phyloP scores from a whole-genome alignment of 2,797 vertebrate species.

The Atherinosoma microstoma region DNA sequence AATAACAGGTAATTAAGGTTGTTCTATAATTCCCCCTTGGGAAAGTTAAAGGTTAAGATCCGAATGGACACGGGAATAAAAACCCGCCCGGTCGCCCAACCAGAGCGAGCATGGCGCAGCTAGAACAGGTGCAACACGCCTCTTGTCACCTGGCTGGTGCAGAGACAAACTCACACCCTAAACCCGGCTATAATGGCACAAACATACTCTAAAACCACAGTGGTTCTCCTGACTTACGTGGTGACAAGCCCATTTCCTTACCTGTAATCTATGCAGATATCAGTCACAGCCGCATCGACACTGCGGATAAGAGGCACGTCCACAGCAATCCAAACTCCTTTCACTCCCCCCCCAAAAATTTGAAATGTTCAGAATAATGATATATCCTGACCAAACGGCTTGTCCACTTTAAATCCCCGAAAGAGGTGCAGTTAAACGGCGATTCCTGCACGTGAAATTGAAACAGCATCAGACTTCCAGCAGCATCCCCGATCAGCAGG shows the following conservation, averaged over 20 bases:
- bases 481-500: slow-evolving; percentile 76
- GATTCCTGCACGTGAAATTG: slow-evolving; percentile 65
- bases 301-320: slow-evolving; percentile 91
- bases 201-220: slow-evolving; percentile 18
- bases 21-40: not conserved
- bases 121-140: slow-evolving; percentile 80
- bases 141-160: slow-evolving; percentile 75
- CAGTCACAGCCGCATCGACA: slow-evolving; percentile 91
- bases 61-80: slow-evolving; percentile 28
- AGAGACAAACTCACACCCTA: slow-evolving; percentile 52
- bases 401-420: slow-evolving; percentile 77
- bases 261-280: slow-evolving; percentile 88
- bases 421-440: slow-evolving; percentile 52
- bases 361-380: slow-evolving; percentile 68
- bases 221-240: slow-evolving; percentile 27
- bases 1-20: slow-evolving; percentile 12
- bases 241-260: slow-evolving; percentile 82
- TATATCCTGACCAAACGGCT: slow-evolving; percentile 74
- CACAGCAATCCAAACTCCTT: slow-evolving; percentile 79
- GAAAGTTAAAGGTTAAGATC: slow-evolving; percentile 12
- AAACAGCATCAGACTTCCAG: slow-evolving; percentile 75
- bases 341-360: slow-evolving; percentile 75
- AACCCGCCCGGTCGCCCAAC: slow-evolving; percentile 46
- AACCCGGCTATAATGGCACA: slow-evolving; percentile 26
- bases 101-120: slow-evolving; percentile 80